Percentiles rank a stretch among this genome's conserved stretches.
Evolutionary conservation across 2,888 invertebrate species (phyloP).

Genomic region (Euzophera pinguis): DNA sequence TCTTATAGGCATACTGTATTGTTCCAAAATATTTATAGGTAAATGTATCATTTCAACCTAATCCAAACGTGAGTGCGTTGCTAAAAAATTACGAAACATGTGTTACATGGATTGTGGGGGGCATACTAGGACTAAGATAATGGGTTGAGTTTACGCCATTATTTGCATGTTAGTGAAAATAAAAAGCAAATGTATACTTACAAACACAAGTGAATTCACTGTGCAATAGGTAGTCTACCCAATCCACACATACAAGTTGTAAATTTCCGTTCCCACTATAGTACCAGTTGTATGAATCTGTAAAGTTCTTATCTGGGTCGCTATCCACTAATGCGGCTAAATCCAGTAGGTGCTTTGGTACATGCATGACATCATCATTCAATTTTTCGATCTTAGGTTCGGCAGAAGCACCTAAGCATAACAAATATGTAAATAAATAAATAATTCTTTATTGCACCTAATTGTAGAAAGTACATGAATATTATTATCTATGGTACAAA

Average conservation of each 20-base stretch:
- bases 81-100: too few species aligned
- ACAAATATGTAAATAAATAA: too few species aligned
- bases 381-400: conserved; percentile 37
- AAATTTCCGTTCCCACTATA: conserved; percentile 67
- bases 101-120: too few species aligned
- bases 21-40: too few species aligned
- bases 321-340: conserved; percentile 52
- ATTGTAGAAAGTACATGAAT: too few species aligned
- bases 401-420: conserved; percentile 9
- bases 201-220: conserved; percentile 57
- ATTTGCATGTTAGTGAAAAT: not conserved
- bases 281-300: conserved; percentile 66
- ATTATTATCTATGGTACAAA: too few species aligned
- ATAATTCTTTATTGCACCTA: too few species aligned
- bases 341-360: conserved; percentile 54
- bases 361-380: conserved; percentile 55
- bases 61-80: too few species aligned
- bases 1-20: too few species aligned
- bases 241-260: conserved; percentile 41
- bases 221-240: conserved; percentile 53
- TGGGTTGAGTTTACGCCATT: too few species aligned
- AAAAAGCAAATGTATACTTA: conserved; percentile 39
- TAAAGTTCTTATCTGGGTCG: conserved; percentile 62
- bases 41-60: too few species aligned
- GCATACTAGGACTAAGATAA: too few species aligned